Evolutionary conservation across 2,888 invertebrate species (phyloP).

Genomic region (Acronicta alni): DNA sequence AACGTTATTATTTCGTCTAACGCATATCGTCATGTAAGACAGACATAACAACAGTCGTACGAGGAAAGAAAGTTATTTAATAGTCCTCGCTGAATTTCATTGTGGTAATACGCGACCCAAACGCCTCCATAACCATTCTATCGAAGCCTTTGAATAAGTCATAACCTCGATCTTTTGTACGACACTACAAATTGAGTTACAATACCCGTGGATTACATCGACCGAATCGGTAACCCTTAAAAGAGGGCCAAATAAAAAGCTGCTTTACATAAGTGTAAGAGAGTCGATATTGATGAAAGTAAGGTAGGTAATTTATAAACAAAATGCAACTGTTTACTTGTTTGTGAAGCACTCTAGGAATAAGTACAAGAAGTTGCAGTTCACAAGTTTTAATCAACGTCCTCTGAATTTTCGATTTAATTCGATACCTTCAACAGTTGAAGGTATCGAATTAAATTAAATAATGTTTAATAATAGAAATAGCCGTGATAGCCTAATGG

Average conservation of each 20-base stretch:
- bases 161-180: constrained; percentile 17
- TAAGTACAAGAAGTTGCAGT: too few species aligned
- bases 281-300: too few species aligned
- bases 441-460: too few species aligned
- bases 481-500: too few species aligned
- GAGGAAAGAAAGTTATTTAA: constrained; percentile 15
- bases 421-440: too few species aligned
- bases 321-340: too few species aligned
- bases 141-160: constrained; percentile 28
- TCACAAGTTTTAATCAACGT: too few species aligned
- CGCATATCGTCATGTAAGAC: not conserved
- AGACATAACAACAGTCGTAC: constrained; percentile 11
- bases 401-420: too few species aligned
- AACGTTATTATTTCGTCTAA: too few species aligned
- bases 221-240: not conserved
- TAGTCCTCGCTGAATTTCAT: constrained; percentile 17
- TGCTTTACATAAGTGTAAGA: not conserved
- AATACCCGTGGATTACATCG: not conserved
- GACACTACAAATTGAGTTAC: constrained; percentile 13
- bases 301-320: too few species aligned
- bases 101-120: constrained; percentile 10
- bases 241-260: not conserved
- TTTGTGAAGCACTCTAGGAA: too few species aligned
- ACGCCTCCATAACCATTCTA: constrained; percentile 16
- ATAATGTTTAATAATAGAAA: too few species aligned